Conservation (phyloP, 2,888 invertebrate species). For the Volucella zonaria region DNA sequence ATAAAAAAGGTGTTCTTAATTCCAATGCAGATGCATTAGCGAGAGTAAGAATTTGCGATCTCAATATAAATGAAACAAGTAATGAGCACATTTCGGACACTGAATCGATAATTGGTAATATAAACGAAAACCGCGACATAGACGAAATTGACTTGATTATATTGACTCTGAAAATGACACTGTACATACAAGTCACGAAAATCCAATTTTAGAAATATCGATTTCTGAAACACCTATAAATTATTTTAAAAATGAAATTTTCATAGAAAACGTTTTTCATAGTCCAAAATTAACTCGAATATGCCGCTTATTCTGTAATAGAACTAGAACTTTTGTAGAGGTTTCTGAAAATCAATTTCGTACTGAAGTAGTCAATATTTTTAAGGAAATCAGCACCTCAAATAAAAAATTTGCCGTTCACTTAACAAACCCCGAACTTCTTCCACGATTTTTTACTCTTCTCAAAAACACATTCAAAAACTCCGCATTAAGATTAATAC, state of each 20-base stretch:
- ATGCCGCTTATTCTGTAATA: slow-evolving; percentile 27
- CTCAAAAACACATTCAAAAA: slow-evolving; percentile 43
- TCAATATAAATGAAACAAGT: slow-evolving; percentile 7
- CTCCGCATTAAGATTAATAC: slow-evolving; percentile 30
- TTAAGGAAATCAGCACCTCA: slow-evolving; percentile 38
- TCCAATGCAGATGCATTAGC: slow-evolving; percentile 67
- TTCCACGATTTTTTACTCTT: slow-evolving; percentile 24
- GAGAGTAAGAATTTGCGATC: slow-evolving; percentile 52
- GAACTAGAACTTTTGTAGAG: slow-evolving; percentile 19
- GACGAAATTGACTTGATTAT: slow-evolving; percentile 20
- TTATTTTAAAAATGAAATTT: slow-evolving; percentile 63
- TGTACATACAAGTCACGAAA: not conserved
- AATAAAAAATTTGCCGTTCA: slow-evolving; percentile 48
- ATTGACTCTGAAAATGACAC: slow-evolving; percentile 14
- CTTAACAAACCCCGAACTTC: slow-evolving; percentile 36
- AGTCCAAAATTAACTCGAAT: not conserved
- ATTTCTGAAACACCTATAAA: slow-evolving; percentile 57
- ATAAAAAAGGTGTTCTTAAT: slow-evolving; percentile 28
- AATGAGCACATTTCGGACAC: not conserved
- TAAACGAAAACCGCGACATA: not conserved
- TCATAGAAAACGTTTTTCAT: slow-evolving; percentile 16
- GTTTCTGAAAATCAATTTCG: slow-evolving; percentile 31
- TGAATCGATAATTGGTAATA: not conserved
- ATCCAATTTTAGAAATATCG: not conserved
- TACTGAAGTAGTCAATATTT: slow-evolving; percentile 41